Evolutionary conservation across 2,113 vertebrate genomes (phyloP).

Genomic region (Elephas maximus): DNA sequence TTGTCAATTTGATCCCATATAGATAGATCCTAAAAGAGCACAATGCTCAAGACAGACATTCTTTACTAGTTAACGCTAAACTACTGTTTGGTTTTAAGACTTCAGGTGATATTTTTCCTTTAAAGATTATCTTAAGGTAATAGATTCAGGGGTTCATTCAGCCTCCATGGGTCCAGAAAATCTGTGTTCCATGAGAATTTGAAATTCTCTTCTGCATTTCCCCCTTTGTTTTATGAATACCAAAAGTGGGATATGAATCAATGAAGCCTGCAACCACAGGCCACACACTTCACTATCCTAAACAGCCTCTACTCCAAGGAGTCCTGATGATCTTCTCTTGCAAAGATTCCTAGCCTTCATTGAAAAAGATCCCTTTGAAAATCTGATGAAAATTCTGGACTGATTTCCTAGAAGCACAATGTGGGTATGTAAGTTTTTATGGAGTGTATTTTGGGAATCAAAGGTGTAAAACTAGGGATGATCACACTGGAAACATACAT

Average conservation of each 20-base stretch:
- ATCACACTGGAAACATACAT: neutral
- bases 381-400: neutral
- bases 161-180: neutral
- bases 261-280: neutral
- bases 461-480: neutral
- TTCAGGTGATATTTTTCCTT: neutral
- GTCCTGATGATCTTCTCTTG: neutral
- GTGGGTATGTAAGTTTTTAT: neutral
- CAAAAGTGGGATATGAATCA: neutral
- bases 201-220: neutral
- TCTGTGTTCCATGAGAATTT: neutral
- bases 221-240: neutral
- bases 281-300: neutral
- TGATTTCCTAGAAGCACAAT: neutral
- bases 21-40: neutral
- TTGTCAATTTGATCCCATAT: neutral
- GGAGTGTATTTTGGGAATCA: neutral
- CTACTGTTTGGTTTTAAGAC: neutral
- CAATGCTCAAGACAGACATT: neutral
- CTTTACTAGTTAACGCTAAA: neutral
- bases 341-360: neutral
- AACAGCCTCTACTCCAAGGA: neutral
- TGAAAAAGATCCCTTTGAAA: neutral
- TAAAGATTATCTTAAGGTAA: neutral
- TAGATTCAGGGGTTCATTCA: neutral